phyloP scores from a whole-genome alignment of 2,113 vertebrate species.

The Vicugna pacos region DNA sequence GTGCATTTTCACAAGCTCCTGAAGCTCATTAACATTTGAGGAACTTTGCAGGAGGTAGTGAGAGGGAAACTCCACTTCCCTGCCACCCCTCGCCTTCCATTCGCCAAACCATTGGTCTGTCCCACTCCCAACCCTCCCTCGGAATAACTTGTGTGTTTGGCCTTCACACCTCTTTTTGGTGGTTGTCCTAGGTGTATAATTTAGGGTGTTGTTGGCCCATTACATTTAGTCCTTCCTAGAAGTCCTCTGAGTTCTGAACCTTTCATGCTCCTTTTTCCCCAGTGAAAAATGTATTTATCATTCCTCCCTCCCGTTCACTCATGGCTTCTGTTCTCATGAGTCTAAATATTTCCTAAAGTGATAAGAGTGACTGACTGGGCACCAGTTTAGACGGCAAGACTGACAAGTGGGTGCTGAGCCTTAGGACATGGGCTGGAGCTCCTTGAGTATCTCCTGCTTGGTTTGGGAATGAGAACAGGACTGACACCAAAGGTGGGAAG shows the following conservation, averaged over 20 bases:
- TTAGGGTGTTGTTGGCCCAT: background rate
- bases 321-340: background rate
- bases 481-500: background rate
- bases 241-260: background rate
- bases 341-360: background rate
- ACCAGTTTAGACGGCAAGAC: background rate
- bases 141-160: background rate
- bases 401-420: background rate
- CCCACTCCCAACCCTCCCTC: background rate
- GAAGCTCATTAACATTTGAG: background rate
- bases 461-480: background rate
- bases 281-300: background rate
- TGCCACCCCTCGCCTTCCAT: background rate
- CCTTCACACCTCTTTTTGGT: background rate
- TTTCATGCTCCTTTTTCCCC: background rate
- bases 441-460: background rate
- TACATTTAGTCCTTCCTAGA: background rate
- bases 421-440: background rate
- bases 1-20: background rate
- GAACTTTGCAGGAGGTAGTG: background rate
- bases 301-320: background rate
- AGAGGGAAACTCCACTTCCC: background rate
- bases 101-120: background rate
- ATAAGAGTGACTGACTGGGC: background rate
- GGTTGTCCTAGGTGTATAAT: background rate